Evolutionary conservation across 2,797 vertebrate genomes (phyloP).

Genomic region (Oreochromis grahami): DNA sequence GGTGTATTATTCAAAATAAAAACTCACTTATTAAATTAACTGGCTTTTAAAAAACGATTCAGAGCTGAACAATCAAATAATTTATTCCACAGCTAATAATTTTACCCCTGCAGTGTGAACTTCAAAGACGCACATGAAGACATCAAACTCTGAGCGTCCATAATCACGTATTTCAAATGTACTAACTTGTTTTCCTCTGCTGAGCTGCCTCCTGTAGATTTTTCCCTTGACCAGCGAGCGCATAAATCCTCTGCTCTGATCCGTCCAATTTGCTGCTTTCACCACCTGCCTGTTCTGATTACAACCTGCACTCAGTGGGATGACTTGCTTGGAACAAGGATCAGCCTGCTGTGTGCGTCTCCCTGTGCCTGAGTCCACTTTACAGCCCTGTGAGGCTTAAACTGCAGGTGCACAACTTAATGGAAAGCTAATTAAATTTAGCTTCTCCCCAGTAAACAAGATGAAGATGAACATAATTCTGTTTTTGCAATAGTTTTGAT

Average conservation of each 20-base stretch:
- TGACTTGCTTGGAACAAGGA: conserved; percentile 5
- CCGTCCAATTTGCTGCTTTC: not conserved
- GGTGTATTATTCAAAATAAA: not conserved
- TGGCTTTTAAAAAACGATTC: not conserved
- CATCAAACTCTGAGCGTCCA: not conserved
- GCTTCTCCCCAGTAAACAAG: not conserved
- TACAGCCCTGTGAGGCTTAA: conserved; percentile 3
- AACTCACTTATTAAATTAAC: not conserved
- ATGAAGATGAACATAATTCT: not conserved
- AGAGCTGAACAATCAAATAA: not conserved
- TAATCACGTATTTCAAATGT: not conserved
- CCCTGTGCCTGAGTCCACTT: not conserved
- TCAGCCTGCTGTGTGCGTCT: not conserved
- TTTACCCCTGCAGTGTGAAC: not conserved
- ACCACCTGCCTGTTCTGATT: conserved; percentile 22
- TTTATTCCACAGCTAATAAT: not conserved
- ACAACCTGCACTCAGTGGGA: conserved; percentile 18
- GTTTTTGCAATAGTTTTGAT: not conserved
- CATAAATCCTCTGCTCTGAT: not conserved
- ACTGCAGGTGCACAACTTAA: conserved; percentile 34
- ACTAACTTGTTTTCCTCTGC: not conserved
- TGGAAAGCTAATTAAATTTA: conserved; percentile 13
- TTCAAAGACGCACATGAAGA: not conserved
- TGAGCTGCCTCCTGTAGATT: not conserved
- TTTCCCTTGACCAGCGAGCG: not conserved